phyloP scores from a whole-genome alignment of 2,888 invertebrate species.

The Emmelina monodactyla region DNA sequence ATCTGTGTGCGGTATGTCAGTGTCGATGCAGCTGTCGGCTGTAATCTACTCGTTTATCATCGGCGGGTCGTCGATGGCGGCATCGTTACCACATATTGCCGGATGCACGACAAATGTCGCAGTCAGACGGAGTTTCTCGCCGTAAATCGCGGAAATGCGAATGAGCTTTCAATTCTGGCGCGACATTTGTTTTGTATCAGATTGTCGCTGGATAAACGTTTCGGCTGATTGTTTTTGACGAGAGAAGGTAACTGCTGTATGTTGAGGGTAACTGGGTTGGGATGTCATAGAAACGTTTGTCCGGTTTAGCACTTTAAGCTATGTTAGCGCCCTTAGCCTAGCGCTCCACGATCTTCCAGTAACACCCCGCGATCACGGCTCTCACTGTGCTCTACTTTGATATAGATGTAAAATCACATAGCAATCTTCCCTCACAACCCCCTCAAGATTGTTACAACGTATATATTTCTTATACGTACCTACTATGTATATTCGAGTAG shows the following conservation, averaged over 20 bases:
- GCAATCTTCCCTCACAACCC: no score
- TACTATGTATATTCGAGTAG: conserved; percentile 36
- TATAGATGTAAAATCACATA: neutral
- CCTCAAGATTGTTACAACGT: no score
- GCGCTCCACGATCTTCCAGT: conserved; percentile 57
- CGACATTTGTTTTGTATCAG: neutral
- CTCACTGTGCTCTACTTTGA: conserved; percentile 16
- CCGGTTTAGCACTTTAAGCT: neutral
- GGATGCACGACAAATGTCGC: neutral
- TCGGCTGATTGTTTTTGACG: neutral
- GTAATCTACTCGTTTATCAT: conserved; percentile 13
- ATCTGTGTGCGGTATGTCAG: no score
- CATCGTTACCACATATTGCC: conserved; percentile 17
- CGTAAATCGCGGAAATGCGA: neutral
- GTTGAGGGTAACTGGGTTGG: neutral
- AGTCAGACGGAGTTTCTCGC: neutral
- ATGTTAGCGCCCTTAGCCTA: conserved; percentile 47
- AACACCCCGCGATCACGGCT: conserved; percentile 48
- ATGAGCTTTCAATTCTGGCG: neutral
- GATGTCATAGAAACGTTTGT: neutral
- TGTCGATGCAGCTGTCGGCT: conserved; percentile 23
- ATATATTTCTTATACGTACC: no score
- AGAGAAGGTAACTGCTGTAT: no score
- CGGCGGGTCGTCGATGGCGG: conserved; percentile 17
- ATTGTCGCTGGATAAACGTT: neutral